A percentile compares a stretch with the other conserved stretches of the same genome.
Evolutionary conservation across 1,140 invertebrate genomes (phyloP).

Genomic region (Ooceraea biroi): DNA sequence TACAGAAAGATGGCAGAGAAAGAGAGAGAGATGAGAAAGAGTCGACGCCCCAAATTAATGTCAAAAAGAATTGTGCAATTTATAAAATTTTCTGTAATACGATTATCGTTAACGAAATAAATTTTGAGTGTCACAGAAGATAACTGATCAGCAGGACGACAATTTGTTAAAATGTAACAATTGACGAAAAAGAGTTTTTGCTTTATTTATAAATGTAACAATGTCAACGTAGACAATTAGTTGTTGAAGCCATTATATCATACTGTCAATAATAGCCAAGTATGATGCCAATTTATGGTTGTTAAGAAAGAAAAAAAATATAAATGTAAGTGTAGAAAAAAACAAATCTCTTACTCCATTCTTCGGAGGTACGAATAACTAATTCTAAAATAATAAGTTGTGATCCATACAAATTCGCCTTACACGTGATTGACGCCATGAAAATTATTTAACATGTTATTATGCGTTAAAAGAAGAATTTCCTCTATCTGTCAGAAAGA

Average conservation of each 20-base stretch:
- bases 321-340: background rate
- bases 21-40: background rate
- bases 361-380: background rate
- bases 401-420: background rate
- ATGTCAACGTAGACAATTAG: too few species aligned
- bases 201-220: too few species aligned
- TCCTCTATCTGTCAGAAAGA: background rate
- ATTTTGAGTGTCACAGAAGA: too few species aligned
- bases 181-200: too few species aligned
- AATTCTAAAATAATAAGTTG: background rate
- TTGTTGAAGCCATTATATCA: too few species aligned
- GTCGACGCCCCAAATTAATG: constrained; percentile 3
- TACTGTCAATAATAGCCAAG: too few species aligned
- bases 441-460: constrained; percentile 18
- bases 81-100: too few species aligned
- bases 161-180: too few species aligned
- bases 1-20: background rate
- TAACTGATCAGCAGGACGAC: too few species aligned
- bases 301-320: background rate
- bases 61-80: constrained; percentile 23
- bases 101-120: too few species aligned
- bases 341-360: background rate
- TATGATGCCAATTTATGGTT: too few species aligned
- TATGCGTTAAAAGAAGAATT: background rate
- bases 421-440: background rate